Conservation (phyloP, 2,888 invertebrate species). For the Tenthredo notha region DNA sequence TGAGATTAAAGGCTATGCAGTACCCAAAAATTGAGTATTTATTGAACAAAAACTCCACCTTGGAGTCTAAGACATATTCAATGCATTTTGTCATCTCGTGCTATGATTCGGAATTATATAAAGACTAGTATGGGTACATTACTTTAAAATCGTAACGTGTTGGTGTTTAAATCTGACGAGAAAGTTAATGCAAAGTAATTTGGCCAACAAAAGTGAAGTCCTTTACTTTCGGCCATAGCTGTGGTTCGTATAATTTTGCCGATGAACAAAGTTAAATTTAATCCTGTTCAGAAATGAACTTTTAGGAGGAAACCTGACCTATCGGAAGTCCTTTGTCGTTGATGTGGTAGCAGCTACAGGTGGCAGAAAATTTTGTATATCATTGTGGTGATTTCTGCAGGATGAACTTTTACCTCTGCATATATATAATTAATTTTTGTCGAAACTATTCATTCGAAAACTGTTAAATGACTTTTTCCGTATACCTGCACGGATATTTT, state of each 20-base stretch:
- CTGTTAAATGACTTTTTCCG: not conserved
- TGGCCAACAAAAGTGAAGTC: not conserved
- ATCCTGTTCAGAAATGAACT: slow-evolving; percentile 29
- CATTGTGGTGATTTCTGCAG: not conserved
- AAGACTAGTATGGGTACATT: too few species aligned
- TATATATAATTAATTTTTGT: not conserved
- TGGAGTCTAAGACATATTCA: too few species aligned
- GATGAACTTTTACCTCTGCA: slow-evolving; percentile 6
- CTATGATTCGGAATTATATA: too few species aligned
- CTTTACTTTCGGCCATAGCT: not conserved
- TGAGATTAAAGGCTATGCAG: not conserved
- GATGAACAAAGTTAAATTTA: slow-evolving; percentile 6
- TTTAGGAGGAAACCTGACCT: slow-evolving; percentile 21
- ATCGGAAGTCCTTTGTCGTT: slow-evolving; percentile 28
- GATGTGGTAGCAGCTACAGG: slow-evolving; percentile 35
- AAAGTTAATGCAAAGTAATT: not conserved
- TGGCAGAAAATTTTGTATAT: not conserved
- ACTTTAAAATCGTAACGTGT: too few species aligned
- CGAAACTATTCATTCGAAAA: not conserved
- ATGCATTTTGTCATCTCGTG: too few species aligned
- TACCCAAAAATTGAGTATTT: not conserved
- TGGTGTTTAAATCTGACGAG: not conserved
- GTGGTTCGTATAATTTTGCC: not conserved
- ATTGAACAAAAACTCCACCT: not conserved
- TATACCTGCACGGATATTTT: not conserved